Evolutionary conservation across 2,113 vertebrate species (phyloP).

Genomic region (Caranx melampygus): DNA sequence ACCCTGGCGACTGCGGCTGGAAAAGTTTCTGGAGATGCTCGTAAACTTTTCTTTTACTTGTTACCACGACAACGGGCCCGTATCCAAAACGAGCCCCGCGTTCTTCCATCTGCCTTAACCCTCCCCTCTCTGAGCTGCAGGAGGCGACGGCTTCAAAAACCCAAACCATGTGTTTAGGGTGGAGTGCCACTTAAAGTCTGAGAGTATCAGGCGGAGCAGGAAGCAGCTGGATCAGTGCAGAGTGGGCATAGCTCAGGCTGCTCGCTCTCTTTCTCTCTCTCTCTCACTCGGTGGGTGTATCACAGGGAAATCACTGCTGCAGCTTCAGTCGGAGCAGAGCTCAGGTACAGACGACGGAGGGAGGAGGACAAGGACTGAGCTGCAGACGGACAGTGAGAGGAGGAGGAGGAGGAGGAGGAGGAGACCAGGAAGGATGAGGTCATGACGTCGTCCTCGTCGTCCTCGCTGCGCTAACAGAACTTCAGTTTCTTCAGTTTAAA

Average conservation of each 20-base stretch:
- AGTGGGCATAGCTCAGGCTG: no score
- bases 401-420: no score
- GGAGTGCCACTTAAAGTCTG: constrained; percentile 29
- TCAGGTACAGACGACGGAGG: no score
- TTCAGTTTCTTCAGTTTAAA: not conserved
- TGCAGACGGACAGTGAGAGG: no score
- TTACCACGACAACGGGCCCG: not conserved
- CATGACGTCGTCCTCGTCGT: no score
- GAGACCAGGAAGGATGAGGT: no score
- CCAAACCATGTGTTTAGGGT: constrained; percentile 28
- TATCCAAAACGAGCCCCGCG: not conserved
- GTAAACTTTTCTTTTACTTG: not conserved
- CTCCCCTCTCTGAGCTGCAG: not conserved
- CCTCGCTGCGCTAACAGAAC: no score
- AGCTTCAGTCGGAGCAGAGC: no score
- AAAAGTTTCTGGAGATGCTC: not conserved
- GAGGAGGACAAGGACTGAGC: no score
- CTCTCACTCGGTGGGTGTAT: no score
- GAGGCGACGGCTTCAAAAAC: not conserved
- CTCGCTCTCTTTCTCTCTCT: no score
- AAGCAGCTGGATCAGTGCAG: not conserved
- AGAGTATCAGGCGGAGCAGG: constrained; percentile 9
- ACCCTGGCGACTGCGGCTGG: not conserved
- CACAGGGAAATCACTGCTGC: no score
- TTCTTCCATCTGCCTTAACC: not conserved